Conservation (phyloP, 2,113 vertebrate genomes). For the Anas platyrhynchos region DNA sequence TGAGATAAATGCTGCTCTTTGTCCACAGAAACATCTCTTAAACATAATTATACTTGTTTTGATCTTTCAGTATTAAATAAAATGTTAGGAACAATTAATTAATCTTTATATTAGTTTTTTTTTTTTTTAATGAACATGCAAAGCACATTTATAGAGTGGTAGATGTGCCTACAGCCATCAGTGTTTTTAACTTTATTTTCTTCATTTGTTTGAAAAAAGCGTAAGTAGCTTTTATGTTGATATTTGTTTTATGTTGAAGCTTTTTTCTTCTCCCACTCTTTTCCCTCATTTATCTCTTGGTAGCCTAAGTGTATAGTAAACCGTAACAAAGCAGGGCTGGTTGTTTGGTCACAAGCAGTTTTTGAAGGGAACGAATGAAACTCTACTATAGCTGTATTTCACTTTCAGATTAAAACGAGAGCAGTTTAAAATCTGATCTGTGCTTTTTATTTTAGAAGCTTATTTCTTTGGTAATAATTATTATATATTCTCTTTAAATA, state of each 20-base stretch:
- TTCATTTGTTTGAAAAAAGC: neutral
- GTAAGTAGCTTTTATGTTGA: neutral
- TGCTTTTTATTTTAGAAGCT: neutral
- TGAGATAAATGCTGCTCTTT: neutral
- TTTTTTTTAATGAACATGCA: neutral
- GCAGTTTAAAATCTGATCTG: neutral
- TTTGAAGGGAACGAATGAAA: neutral
- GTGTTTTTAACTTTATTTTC: neutral
- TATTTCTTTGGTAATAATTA: neutral
- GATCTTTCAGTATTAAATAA: neutral
- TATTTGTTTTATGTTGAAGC: neutral
- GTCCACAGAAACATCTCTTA: neutral
- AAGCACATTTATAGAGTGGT: neutral
- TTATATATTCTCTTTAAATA: neutral
- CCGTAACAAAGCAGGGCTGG: neutral
- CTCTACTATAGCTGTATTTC: neutral
- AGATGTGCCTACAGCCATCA: neutral
- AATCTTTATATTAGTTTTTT: neutral
- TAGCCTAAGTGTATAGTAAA: neutral
- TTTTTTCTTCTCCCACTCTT: neutral
- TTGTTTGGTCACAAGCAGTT: neutral
- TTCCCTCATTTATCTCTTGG: neutral
- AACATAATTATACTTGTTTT: neutral
- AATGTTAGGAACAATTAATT: neutral
- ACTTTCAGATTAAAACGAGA: neutral